Evolutionary conservation across 2,797 vertebrate species (phyloP), one percentile per base, ranked within the genome.

Genomic region (Rousettus madagascariensis): DNA sequence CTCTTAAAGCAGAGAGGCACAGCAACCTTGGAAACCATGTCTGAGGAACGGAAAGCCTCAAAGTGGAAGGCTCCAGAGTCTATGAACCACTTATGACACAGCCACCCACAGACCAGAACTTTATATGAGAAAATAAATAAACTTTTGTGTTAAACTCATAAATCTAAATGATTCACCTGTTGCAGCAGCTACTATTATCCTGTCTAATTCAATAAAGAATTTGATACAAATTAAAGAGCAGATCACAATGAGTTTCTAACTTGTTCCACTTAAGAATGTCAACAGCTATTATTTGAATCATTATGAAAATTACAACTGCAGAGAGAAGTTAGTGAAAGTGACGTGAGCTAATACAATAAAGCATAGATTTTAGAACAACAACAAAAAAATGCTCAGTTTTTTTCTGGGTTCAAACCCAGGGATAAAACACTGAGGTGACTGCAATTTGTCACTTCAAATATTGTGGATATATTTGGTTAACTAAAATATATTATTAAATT

Each of bases 151-250:
- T 68, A 94, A 95, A 69, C 11, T 19, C 16, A 13, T 3, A 33
- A 66, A 91, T 59, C 82, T 69, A 33, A 10, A 79, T 38, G 46
- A 77, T 8, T 71, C 82, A 28, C 8, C 49, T 83, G 53, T 89
- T 66, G 83, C 22, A 61, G 46, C 53, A 65, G 20, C 59, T 86
- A 71, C 36, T 63, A 43, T 57, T 84, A 66, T 24, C 26, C 72
- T 55, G 82, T 66, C 59, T 74, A 86, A 90, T 59, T 66, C 72
- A 75, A 28, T 75, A 75, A 68, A 51, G 68, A 94, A n/a, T 80
- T 28, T 57, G 78, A 95, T 49, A 80, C 61, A 95, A 85, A 86
- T 86, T 90, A 80, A 92, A 96, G 89, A 84, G 46, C n/a, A 55
- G 8, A 91, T 90, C 55, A 66, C 30, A 86, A 38, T 61, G 88